phyloP scores from a whole-genome alignment of 1,140 invertebrate genomes.

The Atopsyche davidsoni region DNA sequence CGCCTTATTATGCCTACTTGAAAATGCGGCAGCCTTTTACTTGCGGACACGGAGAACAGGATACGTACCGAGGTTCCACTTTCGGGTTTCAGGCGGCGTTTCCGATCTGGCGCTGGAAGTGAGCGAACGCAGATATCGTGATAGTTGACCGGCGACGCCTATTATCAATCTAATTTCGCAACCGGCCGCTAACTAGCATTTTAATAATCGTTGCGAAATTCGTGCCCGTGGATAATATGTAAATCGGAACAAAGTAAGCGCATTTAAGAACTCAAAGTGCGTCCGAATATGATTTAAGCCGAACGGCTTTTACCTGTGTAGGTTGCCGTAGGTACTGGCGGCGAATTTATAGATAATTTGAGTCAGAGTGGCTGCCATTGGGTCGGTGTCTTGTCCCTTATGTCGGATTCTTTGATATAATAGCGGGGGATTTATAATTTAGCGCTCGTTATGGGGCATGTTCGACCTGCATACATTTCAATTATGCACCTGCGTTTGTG shows the following conservation, averaged over 20 bases:
- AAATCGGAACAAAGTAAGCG: slow-evolving; percentile 21
- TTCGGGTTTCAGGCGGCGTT: too few relatives aligned
- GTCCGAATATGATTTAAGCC: slow-evolving; percentile 21
- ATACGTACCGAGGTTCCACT: too few relatives aligned
- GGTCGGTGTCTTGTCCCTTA: not conserved
- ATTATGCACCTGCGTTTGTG: too few relatives aligned
- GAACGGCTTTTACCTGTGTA: slow-evolving; percentile 24
- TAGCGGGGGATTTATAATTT: too few relatives aligned
- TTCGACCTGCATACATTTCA: too few relatives aligned
- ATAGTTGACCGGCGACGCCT: slow-evolving; percentile 12
- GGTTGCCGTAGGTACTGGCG: slow-evolving; percentile 2
- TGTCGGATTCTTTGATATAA: too few relatives aligned
- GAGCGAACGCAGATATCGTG: slow-evolving; percentile 15
- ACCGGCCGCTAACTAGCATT: slow-evolving; percentile 4
- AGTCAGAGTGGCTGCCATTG: not conserved
- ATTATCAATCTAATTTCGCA: slow-evolving; percentile 23
- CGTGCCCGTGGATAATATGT: slow-evolving; percentile 16
- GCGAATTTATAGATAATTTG: slow-evolving; percentile 8
- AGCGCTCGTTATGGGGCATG: too few relatives aligned
- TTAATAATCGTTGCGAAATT: slow-evolving; percentile 22
- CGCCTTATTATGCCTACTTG: too few relatives aligned
- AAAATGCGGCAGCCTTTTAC: too few relatives aligned
- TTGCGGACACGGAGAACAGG: too few relatives aligned
- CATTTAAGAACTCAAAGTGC: slow-evolving; percentile 10
- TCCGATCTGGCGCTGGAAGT: slow-evolving; percentile 7